Conservation (phyloP, 2,888 invertebrate genomes). For the Eubasilissa splendida region DNA sequence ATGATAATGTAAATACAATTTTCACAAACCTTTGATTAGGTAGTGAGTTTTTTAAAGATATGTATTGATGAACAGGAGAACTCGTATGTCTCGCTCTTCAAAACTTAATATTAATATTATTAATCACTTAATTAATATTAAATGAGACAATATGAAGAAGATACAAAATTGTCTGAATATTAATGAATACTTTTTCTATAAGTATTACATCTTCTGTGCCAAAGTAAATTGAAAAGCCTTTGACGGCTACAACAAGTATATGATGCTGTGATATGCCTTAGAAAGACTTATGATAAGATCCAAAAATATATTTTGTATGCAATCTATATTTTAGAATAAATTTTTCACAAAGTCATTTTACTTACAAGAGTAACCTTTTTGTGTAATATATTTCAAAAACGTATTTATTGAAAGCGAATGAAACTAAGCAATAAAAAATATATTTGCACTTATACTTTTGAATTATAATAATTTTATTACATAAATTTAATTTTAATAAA, state of each 20-base stretch:
- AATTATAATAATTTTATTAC: no score
- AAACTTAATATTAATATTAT: no score
- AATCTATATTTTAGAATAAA: constrained; percentile 37
- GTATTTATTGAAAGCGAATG: neutral
- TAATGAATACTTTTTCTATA: neutral
- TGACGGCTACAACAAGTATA: constrained; percentile 7
- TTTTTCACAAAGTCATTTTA: constrained; percentile 25
- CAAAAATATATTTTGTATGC: constrained; percentile 40
- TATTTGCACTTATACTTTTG: no score
- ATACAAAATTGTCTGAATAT: neutral
- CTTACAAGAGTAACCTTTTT: neutral
- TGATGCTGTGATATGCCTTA: constrained; percentile 40
- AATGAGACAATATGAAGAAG: no score
- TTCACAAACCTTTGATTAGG: no score
- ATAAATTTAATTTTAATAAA: no score
- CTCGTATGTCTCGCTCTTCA: no score
- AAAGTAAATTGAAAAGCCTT: constrained; percentile 17
- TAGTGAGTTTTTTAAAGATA: no score
- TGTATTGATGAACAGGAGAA: no score
- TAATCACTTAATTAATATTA: no score
- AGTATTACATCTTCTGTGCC: neutral
- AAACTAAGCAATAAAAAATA: neutral
- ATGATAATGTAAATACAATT: neutral
- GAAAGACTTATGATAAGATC: constrained; percentile 43
- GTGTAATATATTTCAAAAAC: constrained; percentile 11